Percentiles rank a stretch among this genome's conserved stretches.
phyloP scores from a whole-genome alignment of 1,140 invertebrate genomes.

The Leptoteleia sp. region DNA sequence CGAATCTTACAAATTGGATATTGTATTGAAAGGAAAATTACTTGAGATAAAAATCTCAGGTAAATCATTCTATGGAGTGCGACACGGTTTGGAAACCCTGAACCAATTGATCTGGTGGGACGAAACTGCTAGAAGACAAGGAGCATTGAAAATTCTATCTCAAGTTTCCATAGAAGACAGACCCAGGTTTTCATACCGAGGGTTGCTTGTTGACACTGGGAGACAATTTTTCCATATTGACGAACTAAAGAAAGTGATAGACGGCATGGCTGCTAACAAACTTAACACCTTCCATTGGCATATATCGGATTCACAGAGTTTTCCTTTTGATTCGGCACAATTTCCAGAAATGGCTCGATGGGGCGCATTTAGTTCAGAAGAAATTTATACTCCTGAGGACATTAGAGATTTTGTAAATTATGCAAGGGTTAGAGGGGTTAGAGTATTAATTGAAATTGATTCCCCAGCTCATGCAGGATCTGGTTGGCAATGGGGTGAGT shows the following conservation, averaged over 20 bases:
- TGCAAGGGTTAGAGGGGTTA: conserved; percentile 86
- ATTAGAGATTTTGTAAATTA: conserved; percentile 87
- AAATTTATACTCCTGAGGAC: conserved; percentile 87
- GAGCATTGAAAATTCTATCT: conserved; percentile 82
- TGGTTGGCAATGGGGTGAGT: conserved; percentile 90
- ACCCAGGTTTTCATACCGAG: conserved; percentile 86
- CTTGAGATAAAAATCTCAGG: conserved; percentile 85
- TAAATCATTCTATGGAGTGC: conserved; percentile 87
- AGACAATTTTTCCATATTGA: conserved; percentile 87
- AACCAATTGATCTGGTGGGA: conserved; percentile 90
- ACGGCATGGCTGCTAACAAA: conserved; percentile 91
- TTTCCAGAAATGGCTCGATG: conserved; percentile 89
- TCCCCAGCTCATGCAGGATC: conserved; percentile 92
- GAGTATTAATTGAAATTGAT: conserved; percentile 91
- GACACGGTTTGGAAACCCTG: conserved; percentile 90
- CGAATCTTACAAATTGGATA: conserved; percentile 86
- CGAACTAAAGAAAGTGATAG: conserved; percentile 85
- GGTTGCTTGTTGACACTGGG: conserved; percentile 88
- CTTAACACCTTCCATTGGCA: conserved; percentile 94
- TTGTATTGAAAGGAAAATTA: conserved; percentile 81
- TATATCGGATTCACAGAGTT: conserved; percentile 91
- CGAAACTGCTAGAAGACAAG: conserved; percentile 83
- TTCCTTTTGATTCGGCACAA: conserved; percentile 87
- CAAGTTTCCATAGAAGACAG: conserved; percentile 84
- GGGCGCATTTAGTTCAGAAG: conserved; percentile 85